Evolutionary conservation across 92 coral and sea anemone species (phyloP), one percentile per base, ranked within the genome.

Genomic region (Metridium senile): DNA sequence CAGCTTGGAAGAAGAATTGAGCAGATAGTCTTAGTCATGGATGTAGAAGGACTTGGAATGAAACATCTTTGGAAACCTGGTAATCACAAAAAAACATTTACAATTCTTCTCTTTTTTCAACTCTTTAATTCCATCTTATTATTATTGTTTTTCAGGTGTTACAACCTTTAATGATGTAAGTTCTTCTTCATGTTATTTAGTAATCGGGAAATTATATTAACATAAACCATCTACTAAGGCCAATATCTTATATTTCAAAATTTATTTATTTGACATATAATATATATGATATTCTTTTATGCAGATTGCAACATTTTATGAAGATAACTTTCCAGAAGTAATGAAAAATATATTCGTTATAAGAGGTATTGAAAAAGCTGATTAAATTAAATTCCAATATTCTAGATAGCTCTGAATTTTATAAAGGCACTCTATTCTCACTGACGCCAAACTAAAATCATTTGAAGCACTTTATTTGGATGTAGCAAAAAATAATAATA

Each of bases 151-250:
- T 90, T 20, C 74, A 91, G 97, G 97, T 67, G 88, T 91, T 34
- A 33, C 69, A 72, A 80, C 89, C 39, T 91, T 91, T 63, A 91
- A 91, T 79, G 89, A 70, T 66, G 97, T 91, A 82, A 88, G 96
- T 84, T n/a, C n/a, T n/a, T 1, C n/a, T 11, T 53, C 21, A 17
- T 23, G 30, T 13, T 28, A 22, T 51, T 30, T 7, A 1, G 26
- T 45, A 7, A 45, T 45, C 52, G 8, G 52, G 52, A 45, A 45
- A 45, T 45, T 8, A 45, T 45, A 7, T 8, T 45, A 8, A 45
- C n/a, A n/a, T n/a, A n/a, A n/a, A n/a, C n/a, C n/a, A n/a, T n/a
- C n/a, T n/a, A n/a, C n/a, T n/a, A n/a, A n/a, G n/a, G n/a, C n/a
- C n/a, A n/a, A n/a, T n/a, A n/a, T n/a, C n/a, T n/a, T n/a, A n/a